Evolutionary conservation across 2,888 invertebrate genomes (phyloP), one percentile per base, ranked within the genome.

Genomic region (Biston betularia): DNA sequence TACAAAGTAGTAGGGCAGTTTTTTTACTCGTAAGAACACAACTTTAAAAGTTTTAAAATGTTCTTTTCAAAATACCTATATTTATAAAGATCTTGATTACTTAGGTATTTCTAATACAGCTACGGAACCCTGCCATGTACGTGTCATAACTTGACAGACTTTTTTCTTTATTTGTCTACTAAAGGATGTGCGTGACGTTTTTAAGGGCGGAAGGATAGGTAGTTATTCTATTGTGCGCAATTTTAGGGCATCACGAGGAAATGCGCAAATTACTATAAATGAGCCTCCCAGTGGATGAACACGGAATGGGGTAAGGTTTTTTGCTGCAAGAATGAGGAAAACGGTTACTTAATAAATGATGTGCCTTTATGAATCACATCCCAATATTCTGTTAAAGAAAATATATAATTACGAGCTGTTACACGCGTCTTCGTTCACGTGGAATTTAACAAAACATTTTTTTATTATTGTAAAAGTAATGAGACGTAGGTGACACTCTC

Each of bases 201-300:
- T 85, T 82, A 85, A 85, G 88, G 89, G 89, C 92, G 92, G 92
- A 93, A 93, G 92, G 90, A 92, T 92, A 89, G 88, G 84, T 84
- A 86, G 87, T 85, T 82, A 77, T 80, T 85, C 84, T 77, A 88
- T 89, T 89, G 87, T 91, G 83, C 84, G 79, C 79, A 82, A 85
- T 89, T 87, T 89, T 85, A 81, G 83, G 81, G 83, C 79, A 84
- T 81, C 81, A 83, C 84, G 84, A 88, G 88, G 89, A 90, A 88
- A 89, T 86, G 85, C 84, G 84, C 86, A 89, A 88, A 89, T 86
- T 86, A 83, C 78, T 75, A 80, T 69, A 81, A 85, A 81, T 83
- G 79, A 74, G 74, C 76, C 68, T 70, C 72, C 74, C 74, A 76
- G 81, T 79, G 75, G 70, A 80, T 77, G 73, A 66, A 70, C 72